Evolutionary conservation across 2,113 vertebrate genomes (phyloP), one percentile per base, ranked within the genome.

Genomic region (Strix uralensis): DNA sequence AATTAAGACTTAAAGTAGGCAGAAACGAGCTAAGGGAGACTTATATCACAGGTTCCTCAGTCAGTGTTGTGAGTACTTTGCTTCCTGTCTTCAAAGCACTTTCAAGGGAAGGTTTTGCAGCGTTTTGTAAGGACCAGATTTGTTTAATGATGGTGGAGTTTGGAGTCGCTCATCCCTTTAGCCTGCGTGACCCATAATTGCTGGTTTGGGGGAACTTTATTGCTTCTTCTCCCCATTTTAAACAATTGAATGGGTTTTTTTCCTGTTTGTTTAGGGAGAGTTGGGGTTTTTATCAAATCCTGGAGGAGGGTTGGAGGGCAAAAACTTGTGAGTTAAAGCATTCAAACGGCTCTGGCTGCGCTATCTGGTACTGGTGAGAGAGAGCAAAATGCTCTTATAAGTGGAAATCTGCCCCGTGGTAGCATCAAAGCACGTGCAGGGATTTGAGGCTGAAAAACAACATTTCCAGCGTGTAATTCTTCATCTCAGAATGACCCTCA

Each of bases 1-100:
- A 96, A 96, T 96, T 90, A 92, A 92, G 91, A 54, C 88, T 92
- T 88, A 55, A 88, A 93, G 81, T 13, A 65, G 74, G 67, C 38
- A 85, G 88, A 88, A 88, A 69, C 0, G 54, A 90, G 88, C 82
- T 83, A 3, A 82, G 94, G 90, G 96, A 92, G 79, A 69, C 73
- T 85, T 79, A n/a, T 10, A 61, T 42, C 90, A 40, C 85, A 42
- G 75, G 82, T 51, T 82, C 34, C 88, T 71, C 3, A 3, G 47
- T 40, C 92, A 78, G 79, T 0, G 0, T 18, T 15, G 81, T 1
- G 5, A 87, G 80, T 11, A 32, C 61, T 87, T 75, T 27, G 38
- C 70, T 78, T 62, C 73, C 47, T 34, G n/a, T 5, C 81, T 71
- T 84, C 78, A 74, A 71, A 89, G 78, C 21, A 1, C n/a, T 75